These are phyloP conservation scores for Chaetodon trifascialis DNA, from an alignment of 2,113 vertebrate species.

Conservation along the genomic window DNA sequence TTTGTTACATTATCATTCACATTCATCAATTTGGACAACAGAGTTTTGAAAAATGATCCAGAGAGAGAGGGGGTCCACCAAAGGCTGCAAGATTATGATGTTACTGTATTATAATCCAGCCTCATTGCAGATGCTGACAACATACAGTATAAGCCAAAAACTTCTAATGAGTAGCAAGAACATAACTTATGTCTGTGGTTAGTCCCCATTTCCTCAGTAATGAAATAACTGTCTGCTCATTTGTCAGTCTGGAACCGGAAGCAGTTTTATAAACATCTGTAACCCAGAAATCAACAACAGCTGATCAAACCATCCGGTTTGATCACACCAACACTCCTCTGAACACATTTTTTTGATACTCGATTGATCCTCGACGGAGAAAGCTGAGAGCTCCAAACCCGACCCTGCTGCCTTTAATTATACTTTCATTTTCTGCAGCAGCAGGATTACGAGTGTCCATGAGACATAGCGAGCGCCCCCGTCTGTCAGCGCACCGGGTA, in stretches of 20 bases:
- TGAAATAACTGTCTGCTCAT: slow-evolving; percentile 47
- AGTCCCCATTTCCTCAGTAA: slow-evolving; percentile 25
- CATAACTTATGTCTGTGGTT: slow-evolving; percentile 21
- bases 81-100: neutral
- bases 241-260: slow-evolving; percentile 45
- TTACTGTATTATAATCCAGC: slow-evolving; percentile 10
- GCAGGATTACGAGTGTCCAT: slow-evolving; percentile 31
- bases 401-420: slow-evolving; percentile 41
- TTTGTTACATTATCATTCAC: neutral
- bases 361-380: slow-evolving; percentile 28
- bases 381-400: slow-evolving; percentile 20
- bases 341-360: slow-evolving; percentile 28
- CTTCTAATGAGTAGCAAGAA: slow-evolving; percentile 1
- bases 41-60: neutral
- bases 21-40: neutral
- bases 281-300: slow-evolving; percentile 36
- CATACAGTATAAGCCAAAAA: neutral
- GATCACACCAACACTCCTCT: slow-evolving; percentile 31
- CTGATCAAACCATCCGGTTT: slow-evolving; percentile 40
- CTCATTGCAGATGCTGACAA: neutral
- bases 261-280: slow-evolving; percentile 58
- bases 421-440: slow-evolving; percentile 25
- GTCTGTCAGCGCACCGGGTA: slow-evolving; percentile 39
- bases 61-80: neutral
- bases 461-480: slow-evolving; percentile 4